Evolutionary conservation across 2,113 vertebrate species (phyloP), one percentile per base, ranked within the genome.

Genomic region (Leptocoma aspasia): DNA sequence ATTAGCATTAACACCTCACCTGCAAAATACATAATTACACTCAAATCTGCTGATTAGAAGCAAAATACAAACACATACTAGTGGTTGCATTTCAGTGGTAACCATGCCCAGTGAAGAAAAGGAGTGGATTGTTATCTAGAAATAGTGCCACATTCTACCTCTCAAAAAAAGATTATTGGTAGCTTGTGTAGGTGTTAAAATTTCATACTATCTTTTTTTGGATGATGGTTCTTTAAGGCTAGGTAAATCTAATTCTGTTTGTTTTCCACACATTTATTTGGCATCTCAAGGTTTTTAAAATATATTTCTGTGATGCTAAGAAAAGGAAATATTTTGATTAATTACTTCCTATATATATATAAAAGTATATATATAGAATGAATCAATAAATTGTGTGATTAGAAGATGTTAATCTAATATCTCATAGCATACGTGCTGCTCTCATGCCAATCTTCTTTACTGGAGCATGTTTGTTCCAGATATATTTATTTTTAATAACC

Each of bases 361-460:
- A 88, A 68, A 85, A 24, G 9, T 37, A 12, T 49, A 27, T 41
- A 11, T 11, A n/a, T 13, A 81, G 31, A 95, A 69, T 41, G 68
- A 96, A 82, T 30, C 47, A 68, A 92, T 82, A 97, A 90, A 95
- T 73, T 86, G 80, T 13, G 4, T 73, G 87, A 97, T 97, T 91
- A 95, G 45, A 94, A 37, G 75, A 90, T 95, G 82, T 89, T 96
- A 94, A 96, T 86, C 47, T 94, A 90, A 64, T 84, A 81, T 61
- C 37, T 90, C 71, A 92, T 78, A 92, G 60, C 41, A 23, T 81
- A 94, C 60, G 72, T 70, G 28, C 80, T 93, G 76, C 56, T 90
- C 13, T 93, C 50, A 68, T 41, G 83, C 85, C 86, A 88, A 14
- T 92, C 53, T 79, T 94, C 83, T 88, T 94, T 80, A 71, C 53